Base-by-base conservation (phyloP, 2,113 vertebrate species). In the Megaceryle maxima region DNA sequence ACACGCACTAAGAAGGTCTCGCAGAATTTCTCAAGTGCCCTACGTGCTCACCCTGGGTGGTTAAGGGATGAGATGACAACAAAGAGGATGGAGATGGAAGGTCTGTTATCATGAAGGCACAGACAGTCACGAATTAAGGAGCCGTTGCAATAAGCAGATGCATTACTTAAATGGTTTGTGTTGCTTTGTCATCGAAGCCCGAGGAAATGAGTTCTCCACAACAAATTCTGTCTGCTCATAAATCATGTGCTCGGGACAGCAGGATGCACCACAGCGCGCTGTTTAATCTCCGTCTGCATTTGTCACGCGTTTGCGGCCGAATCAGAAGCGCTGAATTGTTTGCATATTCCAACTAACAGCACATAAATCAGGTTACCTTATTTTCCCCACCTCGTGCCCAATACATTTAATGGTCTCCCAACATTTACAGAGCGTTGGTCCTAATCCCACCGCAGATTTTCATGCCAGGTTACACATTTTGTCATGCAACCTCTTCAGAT, bases 131-230 rank as follows among this genome's bases (percentile, higher is more conserved):
- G 4, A 88, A 57, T 56, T 69, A 31, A 53, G 59, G 41, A 44
- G 31, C 55, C 35, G 0, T 18, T 8, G 51, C 78, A 75, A 22
- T 51, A 67, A 87, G 91, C 76, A 80, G 64, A 29, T 35, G 55
- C 24, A 24, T 76, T 21, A 41, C 72, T 87, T 35, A 62, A 82
- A 82, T 6, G 21, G 39, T 44, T 84, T 37, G 60, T 26, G 59
- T 72, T 76, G 85, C 81, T 85, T 59, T 63, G 81, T 67, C 96
- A 64, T 6, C 6, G 6, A 20, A 77, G 55, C n/a, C 53, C 44
- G 67, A 83, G 87, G 87, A 68, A 91, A 91, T 43, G 79, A 93
- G 83, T 28, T 46, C 75, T 74, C 68, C 85, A 78, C 92, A 48
- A 82, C 41, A 39, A 82, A 90, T 59, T 12, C 55, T 35, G 50